Base-by-base conservation (phyloP, 2,888 invertebrate genomes). In the Clunio marinus region DNA sequence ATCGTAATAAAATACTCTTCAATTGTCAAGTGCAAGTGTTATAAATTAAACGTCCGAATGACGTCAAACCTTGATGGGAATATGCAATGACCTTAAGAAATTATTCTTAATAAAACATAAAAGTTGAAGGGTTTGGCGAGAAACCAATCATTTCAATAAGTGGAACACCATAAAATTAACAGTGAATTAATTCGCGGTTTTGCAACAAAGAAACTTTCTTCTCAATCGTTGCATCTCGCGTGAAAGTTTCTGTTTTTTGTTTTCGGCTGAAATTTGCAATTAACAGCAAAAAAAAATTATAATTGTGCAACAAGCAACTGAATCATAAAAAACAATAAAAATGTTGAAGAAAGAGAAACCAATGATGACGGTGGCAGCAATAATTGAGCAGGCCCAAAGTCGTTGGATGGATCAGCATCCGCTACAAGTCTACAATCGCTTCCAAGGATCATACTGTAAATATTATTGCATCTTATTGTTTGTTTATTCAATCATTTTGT, bases 361-460 rank as follows among this genome's bases (percentile, higher is more conserved):
- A 15, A 63, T 63, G 63, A 63, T 63, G 63, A 63, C 63, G 25
- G 63, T 63, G 8, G 63, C 63, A 7, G 63, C 63, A 15, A 63
- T 63, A 63, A 63, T 63, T 63, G 63, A 63, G 46, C 63, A 63
- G 45, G 63, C 63, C 15, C 63, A 63, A 27, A 63, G 37, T 20
- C 63, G 63, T 25, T 63, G 63, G 63, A 63, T 63, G 63, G 63
- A 63, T n/a, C 45, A 63, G 10, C 45, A 63, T 27, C 45, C 63
- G 17, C 27, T 63, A 1, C 51, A 51, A 51, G 46, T 45, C 28
- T 63, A 46, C 27, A 45, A 45, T 45, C 63, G 63, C 25, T 63
- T 63, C 17, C 63, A 63, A 63, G 63, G 63, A 63, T 63, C 63
- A 17, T 63, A 63, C 46, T 63, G 63, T 63, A 63, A 63, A 46